These are phyloP conservation scores for Anguilla rostrata DNA, from an alignment of 2,113 vertebrate genomes.

Conservation along the genomic window DNA sequence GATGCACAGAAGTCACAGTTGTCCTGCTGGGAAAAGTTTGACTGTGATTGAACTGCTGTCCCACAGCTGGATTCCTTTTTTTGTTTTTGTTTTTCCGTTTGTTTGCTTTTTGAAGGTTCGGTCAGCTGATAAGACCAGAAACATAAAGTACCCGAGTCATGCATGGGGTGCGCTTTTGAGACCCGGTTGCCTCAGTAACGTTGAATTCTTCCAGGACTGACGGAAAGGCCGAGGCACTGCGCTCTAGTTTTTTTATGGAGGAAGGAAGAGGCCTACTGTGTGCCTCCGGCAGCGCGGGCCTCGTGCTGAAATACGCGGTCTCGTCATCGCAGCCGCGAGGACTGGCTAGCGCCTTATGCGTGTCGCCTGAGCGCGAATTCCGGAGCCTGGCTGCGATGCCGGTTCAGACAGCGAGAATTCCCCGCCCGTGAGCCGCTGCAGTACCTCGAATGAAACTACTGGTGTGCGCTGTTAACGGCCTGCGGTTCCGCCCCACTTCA, in stretches of 20 bases:
- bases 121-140: conserved; percentile 56
- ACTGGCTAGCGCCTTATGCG: background rate
- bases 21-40: background rate
- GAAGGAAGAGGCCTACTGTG: background rate
- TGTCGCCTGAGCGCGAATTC: background rate
- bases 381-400: background rate
- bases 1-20: background rate
- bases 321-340: background rate
- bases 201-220: background rate
- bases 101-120: conserved; percentile 1
- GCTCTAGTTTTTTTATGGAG: background rate
- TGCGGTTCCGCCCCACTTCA: background rate
- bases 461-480: background rate
- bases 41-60: conserved; percentile 27
- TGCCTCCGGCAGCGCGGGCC: background rate
- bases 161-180: conserved; percentile 43
- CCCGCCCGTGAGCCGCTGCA: background rate
- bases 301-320: background rate
- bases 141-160: conserved; percentile 34
- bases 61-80: conserved; percentile 32
- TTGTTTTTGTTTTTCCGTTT: background rate
- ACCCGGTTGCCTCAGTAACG: conserved; percentile 50
- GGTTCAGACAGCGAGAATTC: too few species aligned
- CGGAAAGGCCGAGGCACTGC: background rate
- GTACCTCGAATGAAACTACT: background rate